A percentile compares a stretch with the other conserved stretches of the same genome.
These are phyloP conservation scores for Conchocele bisecta DNA, from an alignment of 2,888 invertebrate genomes.

Conservation along the genomic window DNA sequence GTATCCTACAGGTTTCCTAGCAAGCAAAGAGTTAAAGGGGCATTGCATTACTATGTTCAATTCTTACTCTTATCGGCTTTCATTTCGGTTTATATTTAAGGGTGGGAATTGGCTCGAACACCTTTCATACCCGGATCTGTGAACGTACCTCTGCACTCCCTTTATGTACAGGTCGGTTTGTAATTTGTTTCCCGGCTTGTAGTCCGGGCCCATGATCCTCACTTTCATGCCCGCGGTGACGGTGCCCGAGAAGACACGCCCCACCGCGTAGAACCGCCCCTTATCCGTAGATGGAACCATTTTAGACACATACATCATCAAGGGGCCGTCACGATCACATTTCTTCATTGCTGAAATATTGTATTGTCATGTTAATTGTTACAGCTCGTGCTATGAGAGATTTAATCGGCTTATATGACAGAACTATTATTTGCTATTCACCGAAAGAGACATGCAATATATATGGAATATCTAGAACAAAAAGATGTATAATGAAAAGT, in stretches of 20 bases:
- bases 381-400: too few relatives aligned
- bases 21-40: neutral
- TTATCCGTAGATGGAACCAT: conserved; percentile 99
- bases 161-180: conserved; percentile 95
- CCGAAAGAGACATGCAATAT: too few relatives aligned
- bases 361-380: too few relatives aligned
- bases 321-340: conserved; percentile 97
- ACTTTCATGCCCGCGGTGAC: conserved; percentile 87
- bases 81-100: too few relatives aligned
- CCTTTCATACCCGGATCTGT: too few relatives aligned
- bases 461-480: too few relatives aligned
- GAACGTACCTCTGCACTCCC: conserved; percentile 92
- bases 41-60: too few relatives aligned
- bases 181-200: conserved; percentile 94
- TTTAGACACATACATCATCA: conserved; percentile 99
- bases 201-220: conserved; percentile 99
- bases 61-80: too few relatives aligned
- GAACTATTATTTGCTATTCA: too few relatives aligned
- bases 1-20: neutral
- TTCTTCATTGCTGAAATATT: conserved; percentile 86
- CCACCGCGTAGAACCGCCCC: conserved; percentile 99
- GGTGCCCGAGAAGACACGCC: conserved; percentile 99
- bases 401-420: too few relatives aligned
- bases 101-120: too few relatives aligned
- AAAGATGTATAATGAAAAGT: too few relatives aligned